Base-by-base conservation (phyloP, 2,888 invertebrate genomes). In the Drosophila acutilabella region DNA sequence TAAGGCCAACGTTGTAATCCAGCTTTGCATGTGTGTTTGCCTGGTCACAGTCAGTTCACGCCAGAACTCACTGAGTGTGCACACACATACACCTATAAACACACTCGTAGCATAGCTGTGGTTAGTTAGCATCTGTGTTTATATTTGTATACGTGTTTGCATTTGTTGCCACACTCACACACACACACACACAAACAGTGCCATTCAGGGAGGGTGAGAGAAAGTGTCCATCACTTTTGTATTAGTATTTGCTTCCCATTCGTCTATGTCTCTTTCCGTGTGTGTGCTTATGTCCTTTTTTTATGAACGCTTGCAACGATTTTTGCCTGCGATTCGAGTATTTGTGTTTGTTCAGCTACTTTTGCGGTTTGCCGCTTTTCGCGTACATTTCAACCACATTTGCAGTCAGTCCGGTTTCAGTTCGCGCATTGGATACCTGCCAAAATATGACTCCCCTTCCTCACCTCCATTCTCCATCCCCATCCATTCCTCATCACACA, bases 341-440 rank as follows among this genome's bases (percentile, higher is more conserved):
- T 85, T 88, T 80, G 81, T 86, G 83, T 86, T 90, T 91, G 83
- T 89, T 89, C 85, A 90, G 86, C 90, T 90, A 90, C 90, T 90
- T 90, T 90, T 91, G 91, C 90, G 90, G 90, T 86, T 82, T 81
- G 84, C 81, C 86, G 88, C 86, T 88, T 88, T 88, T 82, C 86
- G 87, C 87, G 88, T 73, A 86, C 81, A 86, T 86, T 86, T 80
- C 80, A 80, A 77, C 84, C 87, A 72, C 82, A 88, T 86, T 88
- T 88, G 80, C 78, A 88, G 83, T 88, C 74, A 72, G 77, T 85
- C 72, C 59, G 69, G 71, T 73, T 83, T 54, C 67, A 64, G 72
- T 72, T 69, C 62, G 59, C 70, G 60, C 74, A 73, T 81, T 88
- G 85, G 85, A 85, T 75, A 75, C 58, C 60, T 71, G 84, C 84